Conservation (phyloP, 2,113 vertebrate genomes). For the Hypanus sabinus region DNA sequence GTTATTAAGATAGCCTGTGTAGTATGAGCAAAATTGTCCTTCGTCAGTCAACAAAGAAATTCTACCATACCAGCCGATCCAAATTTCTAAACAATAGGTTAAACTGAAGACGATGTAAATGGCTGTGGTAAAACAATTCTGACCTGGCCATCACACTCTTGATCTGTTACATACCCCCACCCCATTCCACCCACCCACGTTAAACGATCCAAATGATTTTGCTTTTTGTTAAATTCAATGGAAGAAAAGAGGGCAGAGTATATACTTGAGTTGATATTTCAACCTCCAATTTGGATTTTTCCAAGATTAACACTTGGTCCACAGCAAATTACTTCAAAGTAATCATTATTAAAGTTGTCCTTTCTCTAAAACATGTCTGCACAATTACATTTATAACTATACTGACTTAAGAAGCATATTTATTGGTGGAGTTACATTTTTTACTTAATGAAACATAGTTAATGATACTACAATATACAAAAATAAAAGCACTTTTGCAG, state of each 20-base stretch:
- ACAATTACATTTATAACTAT: slow-evolving; percentile 28
- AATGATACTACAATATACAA: slow-evolving; percentile 30
- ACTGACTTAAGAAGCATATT: not conserved
- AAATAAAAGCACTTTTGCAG: slow-evolving; percentile 36
- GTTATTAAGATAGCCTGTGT: not conserved
- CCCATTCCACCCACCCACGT: too few species aligned
- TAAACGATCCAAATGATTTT: too few species aligned
- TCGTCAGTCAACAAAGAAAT: not conserved
- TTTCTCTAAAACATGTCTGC: not conserved
- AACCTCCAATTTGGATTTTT: not conserved
- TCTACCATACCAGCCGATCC: not conserved
- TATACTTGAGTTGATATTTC: not conserved
- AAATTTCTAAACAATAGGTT: not conserved
- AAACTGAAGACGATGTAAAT: not conserved
- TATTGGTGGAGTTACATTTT: not conserved
- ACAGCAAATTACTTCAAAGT: not conserved
- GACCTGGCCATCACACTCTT: too few species aligned
- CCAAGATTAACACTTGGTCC: slow-evolving; percentile 7
- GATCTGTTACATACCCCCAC: too few species aligned
- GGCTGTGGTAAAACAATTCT: not conserved
- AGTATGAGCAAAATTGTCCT: not conserved
- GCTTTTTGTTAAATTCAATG: not conserved
- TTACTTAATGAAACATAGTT: slow-evolving; percentile 4
- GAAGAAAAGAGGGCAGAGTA: not conserved
- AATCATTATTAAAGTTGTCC: not conserved